Percentiles rank a stretch among this genome's conserved stretches.
These are phyloP conservation scores for Vanessa tameamea DNA, from an alignment of 1,140 invertebrate species.

Conservation along the genomic window DNA sequence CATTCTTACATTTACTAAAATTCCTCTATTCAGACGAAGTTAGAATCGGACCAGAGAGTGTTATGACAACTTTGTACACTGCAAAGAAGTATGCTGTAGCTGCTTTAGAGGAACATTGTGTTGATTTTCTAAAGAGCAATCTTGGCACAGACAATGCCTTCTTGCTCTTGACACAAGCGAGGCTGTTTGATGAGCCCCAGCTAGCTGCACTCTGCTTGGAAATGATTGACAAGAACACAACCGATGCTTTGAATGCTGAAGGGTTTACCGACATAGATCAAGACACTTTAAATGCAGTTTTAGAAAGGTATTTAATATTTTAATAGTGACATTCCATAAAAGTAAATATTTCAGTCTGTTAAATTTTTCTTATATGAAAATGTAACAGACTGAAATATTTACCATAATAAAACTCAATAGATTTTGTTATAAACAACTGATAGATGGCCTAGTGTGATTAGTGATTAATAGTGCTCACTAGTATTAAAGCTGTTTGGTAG, in stretches of 20 bases:
- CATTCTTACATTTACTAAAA: slow-evolving; percentile 86
- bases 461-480: no score
- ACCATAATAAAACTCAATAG: no score
- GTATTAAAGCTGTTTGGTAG: no score
- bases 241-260: slow-evolving; percentile 90
- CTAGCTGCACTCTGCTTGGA: slow-evolving; percentile 90
- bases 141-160: slow-evolving; percentile 93
- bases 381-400: no score
- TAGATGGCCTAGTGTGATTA: no score
- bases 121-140: slow-evolving; percentile 91
- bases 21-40: slow-evolving; percentile 93
- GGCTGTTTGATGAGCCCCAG: slow-evolving; percentile 90
- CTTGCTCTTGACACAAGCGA: slow-evolving; percentile 88
- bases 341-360: no score
- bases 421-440: no score
- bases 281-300: slow-evolving; percentile 89
- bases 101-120: slow-evolving; percentile 91
- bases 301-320: slow-evolving; percentile 81
- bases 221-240: slow-evolving; percentile 92
- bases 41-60: slow-evolving; percentile 91
- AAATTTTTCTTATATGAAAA: no score
- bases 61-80: slow-evolving; percentile 93
- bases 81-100: slow-evolving; percentile 94
- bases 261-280: slow-evolving; percentile 94
- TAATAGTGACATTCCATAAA: no score